Conservation (phyloP, 2,113 vertebrate genomes). For the Sinocyclocheilus anshuiensis region DNA sequence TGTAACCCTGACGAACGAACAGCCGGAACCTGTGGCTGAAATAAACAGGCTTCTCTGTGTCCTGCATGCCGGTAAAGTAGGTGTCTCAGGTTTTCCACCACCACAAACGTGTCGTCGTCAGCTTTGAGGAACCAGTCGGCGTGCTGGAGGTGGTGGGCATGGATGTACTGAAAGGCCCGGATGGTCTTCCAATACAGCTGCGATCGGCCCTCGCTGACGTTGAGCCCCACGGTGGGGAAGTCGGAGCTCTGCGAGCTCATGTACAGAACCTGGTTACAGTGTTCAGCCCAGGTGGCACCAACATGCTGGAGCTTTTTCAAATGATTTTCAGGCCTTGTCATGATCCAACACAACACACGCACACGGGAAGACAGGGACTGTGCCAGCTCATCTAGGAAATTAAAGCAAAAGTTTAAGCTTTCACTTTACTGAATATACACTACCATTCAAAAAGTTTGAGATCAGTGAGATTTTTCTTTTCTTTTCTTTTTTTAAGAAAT, state of each 20-base stretch:
- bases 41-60: slow-evolving; percentile 50
- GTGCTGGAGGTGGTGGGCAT: slow-evolving; percentile 67
- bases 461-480: too few relatives aligned
- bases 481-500: too few relatives aligned
- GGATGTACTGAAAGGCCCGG: slow-evolving; percentile 74
- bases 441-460: too few relatives aligned
- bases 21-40: slow-evolving; percentile 66
- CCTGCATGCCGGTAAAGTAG: slow-evolving; percentile 34
- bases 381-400: neutral
- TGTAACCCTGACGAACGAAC: slow-evolving; percentile 77
- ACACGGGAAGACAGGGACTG: too few relatives aligned
- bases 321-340: neutral
- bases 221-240: slow-evolving; percentile 73
- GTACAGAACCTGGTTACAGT: slow-evolving; percentile 74
- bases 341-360: neutral
- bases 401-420: neutral
- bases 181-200: slow-evolving; percentile 80
- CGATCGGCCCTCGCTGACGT: slow-evolving; percentile 13
- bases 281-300: slow-evolving; percentile 68
- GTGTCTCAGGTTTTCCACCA: slow-evolving; percentile 78
- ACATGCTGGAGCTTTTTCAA: slow-evolving; percentile 55
- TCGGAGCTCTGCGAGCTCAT: slow-evolving; percentile 71
- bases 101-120: slow-evolving; percentile 73
- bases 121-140: slow-evolving; percentile 82
- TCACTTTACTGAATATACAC: too few relatives aligned